phyloP scores from a whole-genome alignment of 2,888 invertebrate species.

The Trissoscelio sp. region DNA sequence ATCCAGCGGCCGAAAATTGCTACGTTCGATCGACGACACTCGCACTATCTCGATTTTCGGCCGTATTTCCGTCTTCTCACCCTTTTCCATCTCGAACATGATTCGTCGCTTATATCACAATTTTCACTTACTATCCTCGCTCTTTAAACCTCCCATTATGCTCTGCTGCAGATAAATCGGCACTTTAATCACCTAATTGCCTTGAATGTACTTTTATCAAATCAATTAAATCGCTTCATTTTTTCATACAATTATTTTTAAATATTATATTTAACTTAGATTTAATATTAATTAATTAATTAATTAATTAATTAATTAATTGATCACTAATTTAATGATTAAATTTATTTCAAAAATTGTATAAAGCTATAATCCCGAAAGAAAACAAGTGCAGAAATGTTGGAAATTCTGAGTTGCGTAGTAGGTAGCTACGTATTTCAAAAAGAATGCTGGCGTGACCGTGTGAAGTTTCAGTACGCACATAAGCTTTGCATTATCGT shows the following conservation, averaged over 20 bases:
- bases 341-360: not conserved
- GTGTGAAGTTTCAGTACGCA: conserved; percentile 68
- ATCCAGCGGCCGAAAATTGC: conserved; percentile 79
- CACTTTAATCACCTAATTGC: conserved; percentile 13
- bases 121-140: conserved; percentile 10
- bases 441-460: conserved; percentile 68
- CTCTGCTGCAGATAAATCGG: conserved; percentile 29
- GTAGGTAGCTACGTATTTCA: conserved; percentile 69
- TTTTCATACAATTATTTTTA: not conserved
- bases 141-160: conserved; percentile 18
- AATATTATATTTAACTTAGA: not conserved
- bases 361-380: not conserved
- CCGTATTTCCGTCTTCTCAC: conserved; percentile 72
- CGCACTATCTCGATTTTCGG: conserved; percentile 81
- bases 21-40: conserved; percentile 79
- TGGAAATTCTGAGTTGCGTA: conserved; percentile 61
- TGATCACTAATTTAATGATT: not conserved
- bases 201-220: conserved; percentile 16
- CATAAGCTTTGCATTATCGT: conserved; percentile 53
- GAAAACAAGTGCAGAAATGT: conserved; percentile 37
- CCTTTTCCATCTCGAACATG: conserved; percentile 58
- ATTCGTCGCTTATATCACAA: conserved; percentile 5
- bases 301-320: too few relatives aligned
- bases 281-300: not conserved
- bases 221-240: not conserved